Evolutionary conservation across 2,888 invertebrate genomes (phyloP), one percentile per base, ranked within the genome.

Genomic region (Autographa gamma): DNA sequence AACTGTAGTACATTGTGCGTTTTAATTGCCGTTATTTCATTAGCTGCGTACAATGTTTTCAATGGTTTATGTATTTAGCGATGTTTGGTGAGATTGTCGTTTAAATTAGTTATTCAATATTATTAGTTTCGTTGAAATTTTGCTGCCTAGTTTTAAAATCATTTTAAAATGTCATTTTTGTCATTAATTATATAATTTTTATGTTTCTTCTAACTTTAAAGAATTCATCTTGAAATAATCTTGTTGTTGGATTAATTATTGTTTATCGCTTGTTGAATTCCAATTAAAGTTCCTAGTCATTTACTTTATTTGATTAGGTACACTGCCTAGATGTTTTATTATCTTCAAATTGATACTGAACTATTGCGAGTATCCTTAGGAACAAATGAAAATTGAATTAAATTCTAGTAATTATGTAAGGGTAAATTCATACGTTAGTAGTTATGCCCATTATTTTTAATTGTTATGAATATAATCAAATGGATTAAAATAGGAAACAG

Each of bases 1-100:
- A 70, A 74, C 56, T 38, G 75, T 68, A 65, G 67, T 69, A 73
- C 60, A 71, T 74, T 58, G 68, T 54, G 34, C 0, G 68, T 73
- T 80, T 74, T 81, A 81, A 80, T 80, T 83, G 81, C 73, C 58
- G 75, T 81, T 81, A 80, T 80, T 77, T 71, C 73, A 77, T 77
- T 77, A 77, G 43, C 18, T 38, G 52, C 0, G 32, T 32, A 34
- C 67, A 77, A 77, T 75, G 60, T 71, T 62, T 77, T 69, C 19
- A 52, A 34, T 65, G 31, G 38, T 38, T 8, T 18, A 32, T 68
- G 60, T 63, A 38, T 54, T 56, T 65, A 18, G 64, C 65, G 52
- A 56, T 67, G 31, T 64, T 25, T 32, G 9, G n/a, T 16, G 11
- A 7, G 16, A 25, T 38, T 56, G n/a, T 41, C 52, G 16, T 4